These are phyloP conservation scores for Caenorhabditis macrosperma DNA, from an alignment of 2,888 invertebrate genomes.

Conservation along the genomic window DNA sequence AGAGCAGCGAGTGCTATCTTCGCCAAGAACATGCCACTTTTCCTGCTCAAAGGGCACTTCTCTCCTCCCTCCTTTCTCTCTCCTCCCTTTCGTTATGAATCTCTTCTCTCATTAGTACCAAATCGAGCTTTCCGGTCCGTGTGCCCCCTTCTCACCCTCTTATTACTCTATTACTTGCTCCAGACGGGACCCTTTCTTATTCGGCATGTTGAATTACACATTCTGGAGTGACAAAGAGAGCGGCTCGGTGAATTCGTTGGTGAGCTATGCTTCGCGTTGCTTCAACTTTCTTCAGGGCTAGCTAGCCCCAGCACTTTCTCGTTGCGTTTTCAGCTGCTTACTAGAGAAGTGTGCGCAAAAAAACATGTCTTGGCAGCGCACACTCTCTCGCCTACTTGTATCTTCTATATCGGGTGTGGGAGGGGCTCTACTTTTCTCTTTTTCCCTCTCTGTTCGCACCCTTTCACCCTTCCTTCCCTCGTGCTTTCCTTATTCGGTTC, in stretches of 20 bases:
- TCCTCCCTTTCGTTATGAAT: too few relatives aligned
- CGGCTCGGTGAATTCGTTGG: slow-evolving; percentile 38
- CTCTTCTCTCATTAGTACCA: slow-evolving; percentile 4
- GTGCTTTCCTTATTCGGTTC: not conserved
- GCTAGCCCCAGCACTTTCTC: not conserved
- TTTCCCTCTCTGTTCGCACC: slow-evolving; percentile 14
- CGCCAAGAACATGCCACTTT: slow-evolving; percentile 29
- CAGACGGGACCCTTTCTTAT: slow-evolving; percentile 1
- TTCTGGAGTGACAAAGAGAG: slow-evolving; percentile 31
- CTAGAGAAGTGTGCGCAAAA: not conserved
- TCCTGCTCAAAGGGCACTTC: not conserved
- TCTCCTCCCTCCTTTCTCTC: slow-evolving; percentile 1
- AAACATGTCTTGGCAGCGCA: slow-evolving; percentile 44
- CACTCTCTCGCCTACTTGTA: slow-evolving; percentile 43
- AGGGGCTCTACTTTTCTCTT: slow-evolving; percentile 10
- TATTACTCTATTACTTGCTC: slow-evolving; percentile 14
- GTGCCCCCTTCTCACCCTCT: too few relatives aligned
- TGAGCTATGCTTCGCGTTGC: slow-evolving; percentile 9
- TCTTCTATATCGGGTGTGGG: slow-evolving; percentile 14
- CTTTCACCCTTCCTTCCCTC: slow-evolving; percentile 7
- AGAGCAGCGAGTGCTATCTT: slow-evolving; percentile 1
- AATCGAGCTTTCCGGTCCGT: too few relatives aligned
- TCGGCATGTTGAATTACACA: slow-evolving; percentile 22
- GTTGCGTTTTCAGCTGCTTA: not conserved
- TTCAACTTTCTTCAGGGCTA: not conserved